A percentile compares a stretch with the other conserved stretches of the same genome.
phyloP scores from a whole-genome alignment of 2,113 vertebrate species.

The Falco punctatus region DNA sequence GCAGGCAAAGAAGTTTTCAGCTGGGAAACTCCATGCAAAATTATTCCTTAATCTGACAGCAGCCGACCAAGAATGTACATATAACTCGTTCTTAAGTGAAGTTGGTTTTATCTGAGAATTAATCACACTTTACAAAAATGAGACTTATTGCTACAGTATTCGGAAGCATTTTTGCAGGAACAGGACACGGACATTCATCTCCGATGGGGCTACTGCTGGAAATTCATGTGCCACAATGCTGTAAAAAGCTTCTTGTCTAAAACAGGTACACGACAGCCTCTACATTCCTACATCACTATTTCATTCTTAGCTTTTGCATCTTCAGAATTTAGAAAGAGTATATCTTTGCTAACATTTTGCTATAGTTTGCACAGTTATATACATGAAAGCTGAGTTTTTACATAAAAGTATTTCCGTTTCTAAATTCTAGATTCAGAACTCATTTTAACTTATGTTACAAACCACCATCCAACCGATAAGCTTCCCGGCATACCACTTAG shows the following conservation, averaged over 20 bases:
- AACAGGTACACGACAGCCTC: fast-evolving
- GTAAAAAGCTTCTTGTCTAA: background rate
- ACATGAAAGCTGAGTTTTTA: background rate
- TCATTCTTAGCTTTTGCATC: background rate
- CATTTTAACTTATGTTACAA: background rate
- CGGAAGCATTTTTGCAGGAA: background rate
- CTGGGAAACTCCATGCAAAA: background rate
- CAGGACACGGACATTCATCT: background rate
- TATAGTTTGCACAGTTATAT: fast-evolving
- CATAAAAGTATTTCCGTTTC: background rate
- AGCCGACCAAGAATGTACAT: background rate
- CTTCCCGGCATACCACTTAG: background rate
- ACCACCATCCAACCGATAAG: background rate
- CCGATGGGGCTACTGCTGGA: background rate
- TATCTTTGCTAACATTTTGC: background rate
- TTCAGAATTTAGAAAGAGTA: background rate
- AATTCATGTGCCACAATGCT: fast-evolving
- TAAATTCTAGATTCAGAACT: background rate
- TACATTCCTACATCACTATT: background rate
- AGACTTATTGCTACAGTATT: background rate
- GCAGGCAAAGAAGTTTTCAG: background rate
- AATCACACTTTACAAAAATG: background rate
- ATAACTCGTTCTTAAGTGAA: background rate
- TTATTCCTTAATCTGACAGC: background rate
- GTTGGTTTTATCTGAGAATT: background rate